Evolutionary conservation across 2,888 invertebrate species (phyloP).

Genomic region (Leptinotarsa peninsularis): DNA sequence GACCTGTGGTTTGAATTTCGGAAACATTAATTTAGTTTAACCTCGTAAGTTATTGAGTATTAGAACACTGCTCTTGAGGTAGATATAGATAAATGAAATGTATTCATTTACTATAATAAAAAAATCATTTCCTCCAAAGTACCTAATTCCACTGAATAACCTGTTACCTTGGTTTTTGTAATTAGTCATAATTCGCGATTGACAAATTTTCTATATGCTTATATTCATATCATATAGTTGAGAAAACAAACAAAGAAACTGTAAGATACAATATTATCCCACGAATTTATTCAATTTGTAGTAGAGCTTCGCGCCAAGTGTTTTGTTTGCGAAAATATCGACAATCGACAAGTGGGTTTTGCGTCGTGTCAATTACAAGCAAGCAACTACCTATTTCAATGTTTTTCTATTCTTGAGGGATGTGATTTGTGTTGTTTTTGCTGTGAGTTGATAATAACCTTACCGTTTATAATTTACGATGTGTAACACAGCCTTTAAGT

Average conservation of each 20-base stretch:
- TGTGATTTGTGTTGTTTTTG: conserved; percentile 29
- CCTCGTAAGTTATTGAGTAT: no score
- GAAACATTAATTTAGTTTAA: no score
- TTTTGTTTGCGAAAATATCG: conserved; percentile 47
- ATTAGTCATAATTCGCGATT: background rate
- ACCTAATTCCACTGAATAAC: no score
- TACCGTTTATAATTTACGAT: conserved; percentile 58
- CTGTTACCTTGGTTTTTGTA: no score
- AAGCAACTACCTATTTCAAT: conserved; percentile 34
- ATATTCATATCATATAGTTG: no score
- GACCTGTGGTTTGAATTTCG: no score
- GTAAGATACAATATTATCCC: background rate
- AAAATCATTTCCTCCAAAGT: no score
- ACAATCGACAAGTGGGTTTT: conserved; percentile 55
- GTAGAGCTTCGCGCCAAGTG: conserved; percentile 50
- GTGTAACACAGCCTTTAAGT: conserved; percentile 60
- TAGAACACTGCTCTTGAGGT: no score
- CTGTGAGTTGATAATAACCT: conserved; percentile 41
- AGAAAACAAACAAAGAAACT: background rate
- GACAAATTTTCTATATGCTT: background rate
- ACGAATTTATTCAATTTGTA: background rate
- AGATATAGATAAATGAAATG: no score
- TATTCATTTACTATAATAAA: no score
- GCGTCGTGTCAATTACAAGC: conserved; percentile 48
- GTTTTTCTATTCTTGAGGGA: conserved; percentile 38